Percentiles rank a stretch among this genome's conserved stretches.
These are phyloP conservation scores for Ischnus inquisitorius DNA, from an alignment of 2,888 invertebrate species.

Conservation along the genomic window DNA sequence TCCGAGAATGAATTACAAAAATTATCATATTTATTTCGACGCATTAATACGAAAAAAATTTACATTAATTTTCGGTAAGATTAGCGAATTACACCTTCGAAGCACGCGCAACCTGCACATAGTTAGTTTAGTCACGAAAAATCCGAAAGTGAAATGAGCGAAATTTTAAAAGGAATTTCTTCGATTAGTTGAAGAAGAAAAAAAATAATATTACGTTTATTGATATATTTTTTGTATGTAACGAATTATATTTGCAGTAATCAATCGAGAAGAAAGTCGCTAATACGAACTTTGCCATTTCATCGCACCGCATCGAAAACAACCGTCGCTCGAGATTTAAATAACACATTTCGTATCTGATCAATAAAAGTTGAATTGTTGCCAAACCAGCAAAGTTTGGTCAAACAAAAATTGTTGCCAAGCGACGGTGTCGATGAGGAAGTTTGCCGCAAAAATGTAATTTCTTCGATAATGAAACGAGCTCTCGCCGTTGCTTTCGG, in stretches of 20 bases:
- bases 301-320: not conserved
- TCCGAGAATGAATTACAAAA: not conserved
- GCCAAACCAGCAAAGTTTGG: not conserved
- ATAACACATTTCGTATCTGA: not conserved
- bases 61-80: not conserved
- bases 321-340: not conserved
- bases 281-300: not conserved
- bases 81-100: not conserved
- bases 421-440: not conserved
- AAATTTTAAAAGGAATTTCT: not conserved
- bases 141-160: not conserved
- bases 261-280: not conserved
- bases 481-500: slow-evolving; percentile 9
- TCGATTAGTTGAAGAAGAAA: too few species aligned
- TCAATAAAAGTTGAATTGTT: not conserved
- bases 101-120: not conserved
- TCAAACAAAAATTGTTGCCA: not conserved
- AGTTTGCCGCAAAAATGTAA: slow-evolving; percentile 5
- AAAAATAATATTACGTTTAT: not conserved
- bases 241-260: not conserved
- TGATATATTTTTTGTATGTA: not conserved
- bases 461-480: slow-evolving; percentile 14
- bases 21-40: not conserved
- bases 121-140: not conserved
- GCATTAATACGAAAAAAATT: not conserved